Evolutionary conservation across 2,888 invertebrate genomes (phyloP).

Genomic region (Oxystoma pomonae): DNA sequence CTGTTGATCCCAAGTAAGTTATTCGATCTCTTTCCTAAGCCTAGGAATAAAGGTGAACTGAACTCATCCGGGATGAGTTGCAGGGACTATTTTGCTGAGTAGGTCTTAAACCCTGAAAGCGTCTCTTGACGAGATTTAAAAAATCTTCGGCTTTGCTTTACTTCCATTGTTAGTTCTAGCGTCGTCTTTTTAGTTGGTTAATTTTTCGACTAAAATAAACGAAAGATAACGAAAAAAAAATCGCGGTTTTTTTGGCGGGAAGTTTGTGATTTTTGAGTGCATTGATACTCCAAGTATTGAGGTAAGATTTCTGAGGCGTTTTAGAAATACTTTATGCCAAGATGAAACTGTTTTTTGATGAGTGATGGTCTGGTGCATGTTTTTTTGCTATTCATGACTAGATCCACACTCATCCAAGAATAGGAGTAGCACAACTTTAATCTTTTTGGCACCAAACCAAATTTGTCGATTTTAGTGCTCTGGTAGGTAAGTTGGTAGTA

Average conservation of each 20-base stretch:
- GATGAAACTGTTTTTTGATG: conserved; percentile 54
- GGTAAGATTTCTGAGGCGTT: background rate
- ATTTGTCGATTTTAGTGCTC: too few species aligned
- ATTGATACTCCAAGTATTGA: background rate
- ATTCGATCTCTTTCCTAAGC: too few species aligned
- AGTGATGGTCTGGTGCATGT: conserved; percentile 75
- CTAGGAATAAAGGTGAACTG: too few species aligned
- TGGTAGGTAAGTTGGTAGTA: too few species aligned
- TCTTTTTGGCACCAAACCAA: background rate
- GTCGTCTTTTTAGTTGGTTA: background rate
- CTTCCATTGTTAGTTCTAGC: background rate
- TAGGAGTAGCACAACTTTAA: conserved; percentile 13
- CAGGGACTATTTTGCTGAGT: background rate
- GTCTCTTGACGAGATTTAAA: background rate
- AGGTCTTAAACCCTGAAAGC: background rate
- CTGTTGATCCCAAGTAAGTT: too few species aligned
- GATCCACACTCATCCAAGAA: conserved; percentile 79
- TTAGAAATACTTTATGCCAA: background rate
- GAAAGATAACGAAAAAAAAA: background rate
- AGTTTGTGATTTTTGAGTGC: background rate
- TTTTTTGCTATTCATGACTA: conserved; percentile 61
- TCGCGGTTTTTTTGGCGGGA: background rate
- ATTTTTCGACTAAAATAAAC: background rate
- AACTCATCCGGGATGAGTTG: background rate
- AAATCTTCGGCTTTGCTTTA: background rate